A percentile compares a stretch with the other conserved stretches of the same genome.
Evolutionary conservation across 2,113 vertebrate genomes (phyloP).

Genomic region (Mus pahari): DNA sequence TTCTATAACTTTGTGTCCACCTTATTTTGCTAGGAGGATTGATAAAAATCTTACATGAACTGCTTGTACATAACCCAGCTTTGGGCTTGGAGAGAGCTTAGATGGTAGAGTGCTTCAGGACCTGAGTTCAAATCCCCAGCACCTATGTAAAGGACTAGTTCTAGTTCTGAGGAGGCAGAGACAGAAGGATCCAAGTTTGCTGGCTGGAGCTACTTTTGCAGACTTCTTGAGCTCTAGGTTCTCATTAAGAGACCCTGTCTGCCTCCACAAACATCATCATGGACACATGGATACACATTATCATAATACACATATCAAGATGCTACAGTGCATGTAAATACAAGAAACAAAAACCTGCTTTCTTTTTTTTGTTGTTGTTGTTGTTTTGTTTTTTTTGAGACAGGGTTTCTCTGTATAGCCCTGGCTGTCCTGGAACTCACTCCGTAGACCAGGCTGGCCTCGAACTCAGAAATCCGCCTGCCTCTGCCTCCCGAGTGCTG

Average conservation of each 20-base stretch:
- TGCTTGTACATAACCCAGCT: not conserved
- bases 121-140: not conserved
- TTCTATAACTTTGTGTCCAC: not conserved
- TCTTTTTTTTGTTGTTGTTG: too few relatives aligned
- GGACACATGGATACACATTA: not conserved
- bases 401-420: too few relatives aligned
- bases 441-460: too few relatives aligned
- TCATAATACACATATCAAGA: not conserved
- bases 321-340: not conserved
- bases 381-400: too few relatives aligned
- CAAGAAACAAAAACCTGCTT: conserved; percentile 11
- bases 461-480: too few relatives aligned
- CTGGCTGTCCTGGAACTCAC: too few relatives aligned
- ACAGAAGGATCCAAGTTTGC: not conserved
- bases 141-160: not conserved
- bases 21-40: not conserved
- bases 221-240: not conserved
- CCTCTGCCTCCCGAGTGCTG: too few relatives aligned
- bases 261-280: not conserved
- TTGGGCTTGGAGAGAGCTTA: not conserved
- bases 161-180: not conserved
- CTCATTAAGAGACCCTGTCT: not conserved
- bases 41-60: not conserved
- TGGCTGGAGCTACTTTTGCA: too few relatives aligned
- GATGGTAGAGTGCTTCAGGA: not conserved